A percentile compares a stretch with the other conserved stretches of the same genome.
Evolutionary conservation across 2,888 invertebrate genomes (phyloP).

Genomic region (Agrochola circellaris): DNA sequence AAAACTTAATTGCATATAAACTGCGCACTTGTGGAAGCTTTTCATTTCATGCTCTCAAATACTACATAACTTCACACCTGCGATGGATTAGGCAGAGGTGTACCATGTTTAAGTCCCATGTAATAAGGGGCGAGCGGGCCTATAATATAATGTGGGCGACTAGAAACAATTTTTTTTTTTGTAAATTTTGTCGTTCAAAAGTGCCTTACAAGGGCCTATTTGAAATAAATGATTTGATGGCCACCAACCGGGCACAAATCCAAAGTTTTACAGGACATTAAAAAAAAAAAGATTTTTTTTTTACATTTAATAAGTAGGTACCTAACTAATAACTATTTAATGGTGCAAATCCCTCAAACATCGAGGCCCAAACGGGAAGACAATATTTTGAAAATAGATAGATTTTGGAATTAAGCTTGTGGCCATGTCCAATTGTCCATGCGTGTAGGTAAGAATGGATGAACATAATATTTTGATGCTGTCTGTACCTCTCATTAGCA

Average conservation of each 20-base stretch:
- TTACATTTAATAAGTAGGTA: too few relatives aligned
- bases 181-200: too few relatives aligned
- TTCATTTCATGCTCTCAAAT: neutral
- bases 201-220: too few relatives aligned
- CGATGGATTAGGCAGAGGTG: neutral
- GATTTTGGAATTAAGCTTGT: neutral
- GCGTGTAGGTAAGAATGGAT: neutral
- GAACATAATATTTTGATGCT: conserved; percentile 4
- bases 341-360: neutral
- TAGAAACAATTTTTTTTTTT: too few relatives aligned
- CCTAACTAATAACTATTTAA: neutral
- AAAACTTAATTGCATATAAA: too few relatives aligned
- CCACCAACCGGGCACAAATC: neutral
- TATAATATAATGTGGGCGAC: too few relatives aligned
- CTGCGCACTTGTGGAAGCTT: neutral
- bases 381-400: neutral
- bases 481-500: conserved; percentile 19
- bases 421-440: too few relatives aligned
- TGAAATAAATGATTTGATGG: too few relatives aligned
- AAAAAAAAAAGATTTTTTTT: too few relatives aligned
- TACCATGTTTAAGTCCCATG: too few relatives aligned
- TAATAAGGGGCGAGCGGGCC: too few relatives aligned
- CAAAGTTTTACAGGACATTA: too few relatives aligned
- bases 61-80: neutral
- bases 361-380: neutral